These are phyloP conservation scores for Umimayanthus kanabou DNA, from an alignment of 92 coral and sea anemone genomes.

Conservation along the genomic window DNA sequence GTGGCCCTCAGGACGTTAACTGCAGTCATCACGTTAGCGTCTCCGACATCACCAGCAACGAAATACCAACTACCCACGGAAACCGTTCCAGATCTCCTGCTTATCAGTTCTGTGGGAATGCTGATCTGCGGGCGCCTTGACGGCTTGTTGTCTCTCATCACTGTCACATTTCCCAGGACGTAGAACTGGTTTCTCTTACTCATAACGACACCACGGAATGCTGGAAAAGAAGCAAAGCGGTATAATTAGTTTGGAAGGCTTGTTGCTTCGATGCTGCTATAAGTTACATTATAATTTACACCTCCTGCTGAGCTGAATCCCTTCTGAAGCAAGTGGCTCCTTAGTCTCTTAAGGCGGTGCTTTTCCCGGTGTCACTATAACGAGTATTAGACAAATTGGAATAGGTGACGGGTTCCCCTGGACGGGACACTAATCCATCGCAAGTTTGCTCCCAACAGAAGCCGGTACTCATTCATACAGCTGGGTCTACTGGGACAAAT, in stretches of 20 bases:
- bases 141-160: neutral
- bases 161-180: neutral
- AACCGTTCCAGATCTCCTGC: neutral
- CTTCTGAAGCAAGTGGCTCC: too few relatives aligned
- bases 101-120: neutral
- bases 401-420: too few relatives aligned
- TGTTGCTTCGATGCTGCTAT: too few relatives aligned
- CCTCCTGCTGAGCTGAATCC: too few relatives aligned
- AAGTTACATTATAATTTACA: too few relatives aligned
- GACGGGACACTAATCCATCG: too few relatives aligned
- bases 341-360: too few relatives aligned
- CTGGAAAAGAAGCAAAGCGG: neutral
- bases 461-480: too few relatives aligned
- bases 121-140: neutral
- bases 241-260: neutral
- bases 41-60: slow-evolving; percentile 15
- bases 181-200: neutral
- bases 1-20: neutral
- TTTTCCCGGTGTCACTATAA: too few relatives aligned
- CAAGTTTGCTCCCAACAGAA: too few relatives aligned
- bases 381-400: too few relatives aligned
- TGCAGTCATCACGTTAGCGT: neutral
- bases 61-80: neutral
- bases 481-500: too few relatives aligned
- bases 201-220: neutral